phyloP scores from a whole-genome alignment of 2,797 vertebrate species.

The Sebastes matsubarae region DNA sequence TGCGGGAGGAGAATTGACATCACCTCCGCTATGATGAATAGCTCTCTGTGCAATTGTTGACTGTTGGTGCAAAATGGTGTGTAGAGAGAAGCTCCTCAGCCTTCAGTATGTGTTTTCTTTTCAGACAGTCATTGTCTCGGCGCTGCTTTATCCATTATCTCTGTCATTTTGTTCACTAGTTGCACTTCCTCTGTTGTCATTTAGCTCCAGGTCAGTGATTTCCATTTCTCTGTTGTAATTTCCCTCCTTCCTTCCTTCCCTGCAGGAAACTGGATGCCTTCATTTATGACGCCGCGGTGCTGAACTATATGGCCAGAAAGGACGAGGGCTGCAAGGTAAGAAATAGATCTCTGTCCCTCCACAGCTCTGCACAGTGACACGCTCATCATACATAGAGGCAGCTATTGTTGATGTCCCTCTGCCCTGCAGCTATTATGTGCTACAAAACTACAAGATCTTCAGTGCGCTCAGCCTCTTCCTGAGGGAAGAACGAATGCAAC shows the following conservation, averaged over 20 bases:
- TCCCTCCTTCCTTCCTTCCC: slow-evolving; percentile 1
- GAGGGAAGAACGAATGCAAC: neutral
- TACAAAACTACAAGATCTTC: neutral
- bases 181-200: slow-evolving; percentile 16
- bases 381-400: neutral
- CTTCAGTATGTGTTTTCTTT: neutral
- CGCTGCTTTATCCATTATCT: slow-evolving; percentile 2
- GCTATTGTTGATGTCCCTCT: neutral
- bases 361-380: neutral
- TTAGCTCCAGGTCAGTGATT: slow-evolving; percentile 45
- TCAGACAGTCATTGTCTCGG: neutral
- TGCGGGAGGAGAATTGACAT: slow-evolving; percentile 8
- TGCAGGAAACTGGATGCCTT: slow-evolving; percentile 93
- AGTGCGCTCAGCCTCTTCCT: neutral
- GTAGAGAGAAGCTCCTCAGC: neutral
- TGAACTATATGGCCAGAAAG: slow-evolving; percentile 94
- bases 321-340: slow-evolving; percentile 92
- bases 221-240: slow-evolving; percentile 27
- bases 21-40: slow-evolving; percentile 16
- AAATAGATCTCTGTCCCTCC: neutral
- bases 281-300: slow-evolving; percentile 92
- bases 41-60: neutral
- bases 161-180: neutral
- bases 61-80: slow-evolving; percentile 10
- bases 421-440: neutral